A percentile compares a stretch with the other conserved stretches of the same genome.
Evolutionary conservation across 2,797 vertebrate species (phyloP).

Genomic region (Halcyon chelicuti): DNA sequence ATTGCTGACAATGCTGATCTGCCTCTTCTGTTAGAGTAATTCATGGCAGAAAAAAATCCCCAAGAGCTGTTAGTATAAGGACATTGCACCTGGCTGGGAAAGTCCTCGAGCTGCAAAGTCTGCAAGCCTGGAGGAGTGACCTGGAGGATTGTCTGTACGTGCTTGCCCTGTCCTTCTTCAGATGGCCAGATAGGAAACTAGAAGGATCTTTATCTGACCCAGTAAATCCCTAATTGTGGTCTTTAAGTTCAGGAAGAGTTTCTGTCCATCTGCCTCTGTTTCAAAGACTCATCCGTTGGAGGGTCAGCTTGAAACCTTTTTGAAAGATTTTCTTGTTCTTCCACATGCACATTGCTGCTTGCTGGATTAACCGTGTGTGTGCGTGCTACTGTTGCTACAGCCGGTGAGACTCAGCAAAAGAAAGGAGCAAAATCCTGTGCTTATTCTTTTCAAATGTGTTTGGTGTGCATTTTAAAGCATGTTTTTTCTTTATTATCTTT

Average conservation of each 20-base stretch:
- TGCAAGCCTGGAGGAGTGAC: background rate
- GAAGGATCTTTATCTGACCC: background rate
- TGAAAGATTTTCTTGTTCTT: background rate
- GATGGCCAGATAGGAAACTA: background rate
- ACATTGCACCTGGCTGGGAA: background rate
- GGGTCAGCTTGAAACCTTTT: background rate
- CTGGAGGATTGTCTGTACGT: background rate
- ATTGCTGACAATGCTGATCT: background rate
- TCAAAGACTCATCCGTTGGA: background rate
- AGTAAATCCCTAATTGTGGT: background rate
- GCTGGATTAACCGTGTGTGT: background rate
- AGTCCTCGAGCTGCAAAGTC: background rate
- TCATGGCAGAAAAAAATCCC: background rate
- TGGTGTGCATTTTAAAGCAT: background rate
- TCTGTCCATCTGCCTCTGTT: background rate
- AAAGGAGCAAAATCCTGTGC: background rate
- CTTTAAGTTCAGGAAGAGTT: background rate
- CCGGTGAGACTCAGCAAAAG: background rate
- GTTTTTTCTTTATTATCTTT: background rate
- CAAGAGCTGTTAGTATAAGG: background rate
- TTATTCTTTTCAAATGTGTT: background rate
- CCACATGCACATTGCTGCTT: background rate
- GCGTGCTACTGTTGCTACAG: background rate
- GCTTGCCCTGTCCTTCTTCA: background rate
- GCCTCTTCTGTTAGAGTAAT: background rate